These are phyloP conservation scores for Trachelipus rathkii DNA, from an alignment of 1,140 invertebrate genomes.

Conservation along the genomic window DNA sequence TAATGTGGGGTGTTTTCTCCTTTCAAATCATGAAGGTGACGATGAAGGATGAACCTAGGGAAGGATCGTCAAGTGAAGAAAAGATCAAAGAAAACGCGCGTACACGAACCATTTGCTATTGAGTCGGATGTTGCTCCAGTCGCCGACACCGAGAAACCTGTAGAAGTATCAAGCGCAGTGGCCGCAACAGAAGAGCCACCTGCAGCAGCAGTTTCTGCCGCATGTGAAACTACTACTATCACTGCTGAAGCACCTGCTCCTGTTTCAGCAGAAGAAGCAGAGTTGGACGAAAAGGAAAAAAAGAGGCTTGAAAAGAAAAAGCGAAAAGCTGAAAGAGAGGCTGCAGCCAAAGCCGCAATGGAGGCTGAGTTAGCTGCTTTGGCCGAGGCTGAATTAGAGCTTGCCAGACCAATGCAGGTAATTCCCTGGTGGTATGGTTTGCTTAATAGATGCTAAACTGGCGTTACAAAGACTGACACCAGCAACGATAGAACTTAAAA, in stretches of 20 bases:
- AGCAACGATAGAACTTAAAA: too few relatives aligned
- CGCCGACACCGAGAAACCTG: neutral
- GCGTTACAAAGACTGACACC: too few relatives aligned
- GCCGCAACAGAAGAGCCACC: neutral
- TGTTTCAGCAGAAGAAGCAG: conserved; percentile 21
- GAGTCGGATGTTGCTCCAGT: conserved; percentile 39
- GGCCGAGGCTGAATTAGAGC: conserved; percentile 42
- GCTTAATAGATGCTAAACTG: too few relatives aligned
- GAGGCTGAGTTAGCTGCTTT: conserved; percentile 44
- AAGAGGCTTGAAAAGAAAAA: conserved; percentile 52
- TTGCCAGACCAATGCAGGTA: too few relatives aligned
- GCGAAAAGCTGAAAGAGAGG: conserved; percentile 58
- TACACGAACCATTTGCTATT: conserved; percentile 39
- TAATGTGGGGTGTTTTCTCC: neutral
- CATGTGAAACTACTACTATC: conserved; percentile 26
- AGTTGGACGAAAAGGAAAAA: conserved; percentile 40
- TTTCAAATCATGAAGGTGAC: neutral
- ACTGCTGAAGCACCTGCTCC: neutral
- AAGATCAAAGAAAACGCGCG: neutral
- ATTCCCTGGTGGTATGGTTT: too few relatives aligned
- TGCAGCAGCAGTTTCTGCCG: conserved; percentile 20
- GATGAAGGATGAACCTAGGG: neutral
- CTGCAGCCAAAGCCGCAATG: conserved; percentile 57
- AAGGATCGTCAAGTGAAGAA: neutral
- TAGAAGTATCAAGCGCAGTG: neutral